Evolutionary conservation across 1,140 invertebrate genomes (phyloP).

Genomic region (Musca domestica): DNA sequence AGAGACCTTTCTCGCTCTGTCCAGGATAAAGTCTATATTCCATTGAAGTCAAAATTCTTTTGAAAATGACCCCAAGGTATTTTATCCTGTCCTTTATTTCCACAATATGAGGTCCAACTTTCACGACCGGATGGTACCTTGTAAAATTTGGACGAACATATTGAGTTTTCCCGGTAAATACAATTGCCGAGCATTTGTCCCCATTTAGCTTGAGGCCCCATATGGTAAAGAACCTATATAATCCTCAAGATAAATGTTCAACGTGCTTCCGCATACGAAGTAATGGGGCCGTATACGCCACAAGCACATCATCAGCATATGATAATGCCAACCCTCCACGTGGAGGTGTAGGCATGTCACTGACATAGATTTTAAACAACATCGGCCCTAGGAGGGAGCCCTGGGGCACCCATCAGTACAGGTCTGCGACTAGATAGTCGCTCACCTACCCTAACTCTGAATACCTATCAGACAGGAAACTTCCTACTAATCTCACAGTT

Average conservation of each 20-base stretch:
- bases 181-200: not conserved
- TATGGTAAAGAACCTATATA: not conserved
- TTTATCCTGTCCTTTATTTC: too few species aligned
- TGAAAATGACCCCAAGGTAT: too few species aligned
- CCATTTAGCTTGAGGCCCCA: not conserved
- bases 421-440: not conserved
- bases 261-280: too few species aligned
- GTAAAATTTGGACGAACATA: too few species aligned
- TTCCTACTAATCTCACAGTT: not conserved
- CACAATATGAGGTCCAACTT: too few species aligned
- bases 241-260: not conserved
- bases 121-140: too few species aligned
- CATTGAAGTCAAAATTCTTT: too few species aligned
- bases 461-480: not conserved
- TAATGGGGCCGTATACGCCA: not conserved
- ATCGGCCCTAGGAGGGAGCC: not conserved
- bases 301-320: not conserved
- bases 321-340: not conserved
- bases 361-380: not conserved
- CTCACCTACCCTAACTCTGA: not conserved
- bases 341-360: not conserved
- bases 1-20: not conserved
- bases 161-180: too few species aligned
- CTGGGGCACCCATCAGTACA: not conserved
- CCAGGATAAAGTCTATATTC: not conserved